Base-by-base conservation (phyloP, 2,113 vertebrate genomes). In the Ammodramus savannarum region DNA sequence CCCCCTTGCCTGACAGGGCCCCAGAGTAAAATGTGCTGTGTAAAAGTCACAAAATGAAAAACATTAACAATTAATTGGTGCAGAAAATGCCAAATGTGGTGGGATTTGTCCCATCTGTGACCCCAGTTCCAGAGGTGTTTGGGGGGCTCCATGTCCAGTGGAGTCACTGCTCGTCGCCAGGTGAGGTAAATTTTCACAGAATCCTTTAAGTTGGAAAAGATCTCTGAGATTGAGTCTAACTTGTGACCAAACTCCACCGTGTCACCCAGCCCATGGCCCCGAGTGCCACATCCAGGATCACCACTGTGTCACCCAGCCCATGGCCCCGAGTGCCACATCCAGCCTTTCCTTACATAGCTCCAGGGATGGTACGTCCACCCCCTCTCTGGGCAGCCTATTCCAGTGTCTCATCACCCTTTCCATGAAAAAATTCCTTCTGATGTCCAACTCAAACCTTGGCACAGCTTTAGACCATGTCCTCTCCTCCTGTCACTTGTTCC, bases 331-430 rank as follows among this genome's bases (percentile, higher is more conserved):
- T 23, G 55, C 55, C 55, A 57, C 55, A 7, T 34, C n/a, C n/a
- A 34, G 27, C 2, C n/a, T 13, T 27, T 52, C n/a, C 73, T 6
- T 4, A 1, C 18, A 44, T n/a, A 29, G 4, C n/a, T 52, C 38
- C 54, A 52, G 26, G 44, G 7, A 59, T 0, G 1, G 16, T 3
- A 44, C 26, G 11, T 25, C 1, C 52, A 17, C 3, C 39, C 3
- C 16, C 26, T 36, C 26, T 36, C 44, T 27, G 22, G 63, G n/a
- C 14, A 86, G 11, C 63, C 9, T 18, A 3, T 22, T 7, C 32
- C 32, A 1, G 1, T 8, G 18, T 22, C 19, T 36, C 0, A 27
- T 26, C 29, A 36, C 2, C 11, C 22, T 23, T 44, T 18, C 32
- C 2, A 12, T 22, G 84, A 61, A 61, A 11, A 44, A 85, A 61